Evolutionary conservation across 2,113 vertebrate genomes (phyloP).

Genomic region (Petromus typicus): DNA sequence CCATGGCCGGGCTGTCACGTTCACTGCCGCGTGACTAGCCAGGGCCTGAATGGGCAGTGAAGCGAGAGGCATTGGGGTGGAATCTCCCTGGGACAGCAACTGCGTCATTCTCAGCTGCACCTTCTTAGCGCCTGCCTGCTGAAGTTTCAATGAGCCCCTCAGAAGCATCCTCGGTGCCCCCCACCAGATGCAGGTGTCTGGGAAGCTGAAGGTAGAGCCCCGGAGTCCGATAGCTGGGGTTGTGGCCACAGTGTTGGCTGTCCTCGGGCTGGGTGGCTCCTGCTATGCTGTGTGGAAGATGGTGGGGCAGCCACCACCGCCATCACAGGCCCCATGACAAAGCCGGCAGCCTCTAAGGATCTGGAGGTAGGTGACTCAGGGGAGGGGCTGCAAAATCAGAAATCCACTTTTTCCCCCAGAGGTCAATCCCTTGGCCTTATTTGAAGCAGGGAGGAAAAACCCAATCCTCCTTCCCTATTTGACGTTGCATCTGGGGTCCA

Average conservation of each 20-base stretch:
- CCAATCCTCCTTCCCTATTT: neutral
- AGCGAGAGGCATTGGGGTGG: constrained; percentile 71
- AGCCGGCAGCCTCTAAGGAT: neutral
- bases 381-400: neutral
- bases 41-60: constrained; percentile 72
- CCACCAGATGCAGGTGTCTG: constrained; percentile 93
- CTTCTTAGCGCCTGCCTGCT: neutral
- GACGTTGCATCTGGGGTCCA: neutral
- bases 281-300: constrained; percentile 95
- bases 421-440: neutral
- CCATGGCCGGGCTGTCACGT: constrained; percentile 62
- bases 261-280: constrained; percentile 94
- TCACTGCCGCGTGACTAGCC: constrained; percentile 75
- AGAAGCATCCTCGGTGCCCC: neutral
- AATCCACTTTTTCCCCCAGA: neutral
- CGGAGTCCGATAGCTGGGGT: constrained; percentile 90
- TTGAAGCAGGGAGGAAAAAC: neutral
- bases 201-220: constrained; percentile 89
- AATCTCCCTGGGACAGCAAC: constrained; percentile 69
- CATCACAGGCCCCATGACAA: constrained; percentile 82
- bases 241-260: constrained; percentile 94
- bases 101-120: neutral
- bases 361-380: constrained; percentile 34
- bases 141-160: neutral
- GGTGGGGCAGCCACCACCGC: constrained; percentile 86